These are phyloP conservation scores for Pangasius krempfi DNA, from an alignment of 2,797 vertebrate genomes.

Conservation along the genomic window DNA sequence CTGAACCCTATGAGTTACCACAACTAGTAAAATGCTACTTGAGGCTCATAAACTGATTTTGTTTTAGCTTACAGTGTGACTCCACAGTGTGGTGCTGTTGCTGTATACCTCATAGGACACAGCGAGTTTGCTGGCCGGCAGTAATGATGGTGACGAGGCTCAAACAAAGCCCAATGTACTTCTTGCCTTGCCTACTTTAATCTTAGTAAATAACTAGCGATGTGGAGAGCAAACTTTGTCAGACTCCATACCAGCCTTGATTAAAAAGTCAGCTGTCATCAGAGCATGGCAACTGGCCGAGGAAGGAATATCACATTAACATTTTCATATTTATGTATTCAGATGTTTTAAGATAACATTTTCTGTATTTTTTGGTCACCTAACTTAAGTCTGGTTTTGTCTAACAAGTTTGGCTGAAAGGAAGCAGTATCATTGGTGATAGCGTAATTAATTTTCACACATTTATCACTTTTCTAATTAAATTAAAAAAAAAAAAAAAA, in stretches of 20 bases:
- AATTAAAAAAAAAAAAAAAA: background rate
- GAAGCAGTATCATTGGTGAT: background rate
- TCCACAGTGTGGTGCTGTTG: slow-evolving; percentile 1
- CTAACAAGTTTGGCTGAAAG: background rate
- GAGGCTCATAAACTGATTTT: background rate
- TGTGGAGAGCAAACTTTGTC: background rate
- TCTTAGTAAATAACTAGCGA: background rate
- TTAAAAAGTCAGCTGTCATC: background rate
- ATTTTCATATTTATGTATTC: slow-evolving; percentile 1
- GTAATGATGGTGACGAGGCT: background rate
- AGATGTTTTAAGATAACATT: background rate
- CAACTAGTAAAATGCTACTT: background rate
- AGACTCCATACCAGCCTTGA: background rate
- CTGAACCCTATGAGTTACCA: slow-evolving; percentile 36
- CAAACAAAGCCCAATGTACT: background rate
- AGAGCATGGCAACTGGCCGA: background rate
- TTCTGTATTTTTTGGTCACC: background rate
- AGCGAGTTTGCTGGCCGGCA: background rate
- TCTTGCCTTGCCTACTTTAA: background rate
- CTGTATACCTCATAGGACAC: background rate
- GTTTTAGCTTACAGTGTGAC: background rate
- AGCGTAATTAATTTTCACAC: background rate
- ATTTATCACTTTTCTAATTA: background rate
- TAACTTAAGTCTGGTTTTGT: background rate
- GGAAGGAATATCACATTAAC: background rate